These are phyloP conservation scores for Scrobipalpa costella DNA, from an alignment of 2,888 invertebrate genomes.

Conservation along the genomic window DNA sequence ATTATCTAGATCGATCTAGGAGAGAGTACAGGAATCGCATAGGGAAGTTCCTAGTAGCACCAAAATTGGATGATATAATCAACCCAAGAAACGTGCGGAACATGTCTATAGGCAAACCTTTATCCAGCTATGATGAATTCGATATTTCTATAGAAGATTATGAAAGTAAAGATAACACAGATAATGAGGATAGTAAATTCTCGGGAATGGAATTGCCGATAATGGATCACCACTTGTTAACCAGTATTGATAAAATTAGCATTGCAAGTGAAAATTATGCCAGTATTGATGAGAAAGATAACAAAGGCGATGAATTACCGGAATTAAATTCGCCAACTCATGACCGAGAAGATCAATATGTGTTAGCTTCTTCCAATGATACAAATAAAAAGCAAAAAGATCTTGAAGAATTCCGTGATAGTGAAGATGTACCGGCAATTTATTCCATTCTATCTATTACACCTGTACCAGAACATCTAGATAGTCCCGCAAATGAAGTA, in stretches of 20 bases:
- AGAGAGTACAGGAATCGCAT: conserved; percentile 45
- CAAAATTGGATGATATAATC: conserved; percentile 37
- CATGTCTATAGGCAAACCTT: conserved; percentile 55
- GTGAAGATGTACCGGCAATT: neutral
- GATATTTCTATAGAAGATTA: neutral
- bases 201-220: too few relatives aligned
- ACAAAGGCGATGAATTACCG: neutral
- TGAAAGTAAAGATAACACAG: neutral
- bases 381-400: neutral
- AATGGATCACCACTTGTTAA: neutral
- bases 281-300: neutral
- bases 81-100: conserved; percentile 62
- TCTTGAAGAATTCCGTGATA: neutral
- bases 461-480: neutral
- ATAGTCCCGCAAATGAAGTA: neutral
- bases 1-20: conserved; percentile 4
- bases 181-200: neutral
- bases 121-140: conserved; percentile 13
- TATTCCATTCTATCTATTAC: conserved; percentile 13
- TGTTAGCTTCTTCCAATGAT: too few relatives aligned
- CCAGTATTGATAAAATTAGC: neutral
- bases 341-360: neutral
- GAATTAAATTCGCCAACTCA: neutral
- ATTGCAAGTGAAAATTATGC: neutral
- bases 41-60: conserved; percentile 46